Conservation (phyloP, 2,888 invertebrate genomes). For the Lycophotia porphyrea region DNA sequence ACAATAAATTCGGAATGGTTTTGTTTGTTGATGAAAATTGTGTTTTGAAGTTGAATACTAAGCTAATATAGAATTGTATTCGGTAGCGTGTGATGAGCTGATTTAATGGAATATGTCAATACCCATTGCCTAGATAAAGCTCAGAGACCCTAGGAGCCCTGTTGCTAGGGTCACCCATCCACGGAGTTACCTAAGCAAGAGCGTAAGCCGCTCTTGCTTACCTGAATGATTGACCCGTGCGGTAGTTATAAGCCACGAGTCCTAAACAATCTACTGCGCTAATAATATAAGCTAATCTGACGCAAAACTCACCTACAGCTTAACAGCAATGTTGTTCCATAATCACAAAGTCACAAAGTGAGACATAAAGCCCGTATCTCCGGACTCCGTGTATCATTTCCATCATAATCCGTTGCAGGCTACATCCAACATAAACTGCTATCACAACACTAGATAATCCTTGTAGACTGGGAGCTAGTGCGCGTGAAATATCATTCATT, state of each 20-base stretch:
- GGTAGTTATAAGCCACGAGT: not conserved
- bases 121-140: no score
- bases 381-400: slow-evolving; percentile 39
- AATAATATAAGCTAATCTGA: not conserved
- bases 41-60: slow-evolving; percentile 2
- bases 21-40: not conserved
- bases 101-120: not conserved
- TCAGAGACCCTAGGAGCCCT: no score
- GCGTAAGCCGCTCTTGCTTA: no score
- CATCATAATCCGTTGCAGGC: slow-evolving; percentile 50
- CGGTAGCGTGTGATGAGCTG: not conserved
- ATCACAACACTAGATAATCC: slow-evolving; percentile 43
- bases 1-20: slow-evolving; percentile 11
- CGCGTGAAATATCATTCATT: not conserved
- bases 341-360: slow-evolving; percentile 26
- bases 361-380: slow-evolving; percentile 25
- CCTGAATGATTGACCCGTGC: not conserved
- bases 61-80: not conserved
- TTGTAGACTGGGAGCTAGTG: slow-evolving; percentile 18
- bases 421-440: slow-evolving; percentile 34
- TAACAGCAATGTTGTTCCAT: slow-evolving; percentile 10
- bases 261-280: no score
- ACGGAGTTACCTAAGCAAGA: no score
- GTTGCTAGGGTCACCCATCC: no score
- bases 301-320: not conserved